phyloP scores from a whole-genome alignment of 2,888 invertebrate genomes.

The Bellardia bayeri region DNA sequence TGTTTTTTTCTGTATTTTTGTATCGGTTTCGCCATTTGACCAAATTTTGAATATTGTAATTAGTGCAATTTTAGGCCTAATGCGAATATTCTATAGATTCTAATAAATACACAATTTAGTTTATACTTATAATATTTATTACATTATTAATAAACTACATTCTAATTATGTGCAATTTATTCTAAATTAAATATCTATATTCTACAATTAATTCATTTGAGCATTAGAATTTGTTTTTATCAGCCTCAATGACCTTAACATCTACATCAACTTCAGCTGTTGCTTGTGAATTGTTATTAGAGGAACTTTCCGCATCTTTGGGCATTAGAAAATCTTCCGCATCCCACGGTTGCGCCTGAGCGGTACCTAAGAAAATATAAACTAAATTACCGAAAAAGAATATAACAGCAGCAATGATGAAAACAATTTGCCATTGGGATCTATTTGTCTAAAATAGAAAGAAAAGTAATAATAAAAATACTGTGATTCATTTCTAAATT shows the following conservation, averaged over 20 bases:
- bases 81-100: too few species aligned
- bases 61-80: too few species aligned
- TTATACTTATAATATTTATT: too few species aligned
- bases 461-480: not conserved
- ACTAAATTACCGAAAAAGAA: constrained; percentile 89
- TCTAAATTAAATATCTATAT: not conserved
- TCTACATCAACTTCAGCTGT: not conserved
- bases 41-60: too few species aligned
- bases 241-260: not conserved
- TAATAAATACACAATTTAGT: too few species aligned
- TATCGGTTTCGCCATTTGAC: too few species aligned
- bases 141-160: too few species aligned
- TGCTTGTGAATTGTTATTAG: not conserved
- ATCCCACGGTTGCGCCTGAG: constrained; percentile 89
- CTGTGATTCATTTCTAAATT: not conserved
- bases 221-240: not conserved
- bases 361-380: constrained; percentile 88
- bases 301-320: constrained; percentile 74
- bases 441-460: constrained; percentile 83
- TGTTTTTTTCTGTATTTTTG: too few species aligned
- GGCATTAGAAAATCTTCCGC: constrained; percentile 84
- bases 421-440: constrained; percentile 90
- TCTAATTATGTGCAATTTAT: too few species aligned
- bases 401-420: constrained; percentile 87
- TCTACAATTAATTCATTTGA: not conserved